These are phyloP conservation scores for Oreochromis grahami DNA, from an alignment of 2,797 vertebrate genomes.

Conservation along the genomic window DNA sequence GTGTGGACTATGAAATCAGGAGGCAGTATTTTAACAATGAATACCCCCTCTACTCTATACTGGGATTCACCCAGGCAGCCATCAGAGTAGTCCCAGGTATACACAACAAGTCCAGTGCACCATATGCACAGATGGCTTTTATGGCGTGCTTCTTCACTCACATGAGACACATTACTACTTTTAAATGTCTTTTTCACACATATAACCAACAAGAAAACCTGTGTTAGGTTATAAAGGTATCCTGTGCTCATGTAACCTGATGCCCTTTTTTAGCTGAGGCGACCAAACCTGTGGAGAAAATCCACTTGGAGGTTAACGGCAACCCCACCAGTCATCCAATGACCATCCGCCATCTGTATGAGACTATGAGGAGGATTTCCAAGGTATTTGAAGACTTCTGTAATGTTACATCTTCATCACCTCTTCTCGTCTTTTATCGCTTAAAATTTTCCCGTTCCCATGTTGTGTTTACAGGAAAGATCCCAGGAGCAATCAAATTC, in stretches of 20 bases:
- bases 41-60: conserved; percentile 75
- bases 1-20: conserved; percentile 64
- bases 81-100: conserved; percentile 69
- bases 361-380: conserved; percentile 40
- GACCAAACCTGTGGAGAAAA: conserved; percentile 67
- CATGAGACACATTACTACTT: not conserved
- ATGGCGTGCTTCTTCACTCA: not conserved
- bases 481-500: conserved; percentile 7
- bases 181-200: not conserved
- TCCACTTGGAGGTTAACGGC: conserved; percentile 68
- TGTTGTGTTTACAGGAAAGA: conserved; percentile 46
- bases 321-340: conserved; percentile 6
- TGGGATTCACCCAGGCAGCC: conserved; percentile 67
- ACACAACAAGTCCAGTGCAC: not conserved
- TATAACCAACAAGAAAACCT: not conserved
- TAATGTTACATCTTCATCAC: conserved; percentile 9
- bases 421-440: conserved; percentile 9
- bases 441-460: not conserved
- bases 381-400: conserved; percentile 55
- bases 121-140: not conserved
- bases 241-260: not conserved
- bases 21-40: conserved; percentile 64
- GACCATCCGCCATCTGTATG: conserved; percentile 41
- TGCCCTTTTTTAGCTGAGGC: conserved; percentile 50
- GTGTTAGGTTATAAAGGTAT: not conserved